Percentiles rank a stretch among this genome's conserved stretches.
Evolutionary conservation across 37 sponge, comb jelly and placozoan genomes (phyloP).

Genomic region (Ianthella basta): DNA sequence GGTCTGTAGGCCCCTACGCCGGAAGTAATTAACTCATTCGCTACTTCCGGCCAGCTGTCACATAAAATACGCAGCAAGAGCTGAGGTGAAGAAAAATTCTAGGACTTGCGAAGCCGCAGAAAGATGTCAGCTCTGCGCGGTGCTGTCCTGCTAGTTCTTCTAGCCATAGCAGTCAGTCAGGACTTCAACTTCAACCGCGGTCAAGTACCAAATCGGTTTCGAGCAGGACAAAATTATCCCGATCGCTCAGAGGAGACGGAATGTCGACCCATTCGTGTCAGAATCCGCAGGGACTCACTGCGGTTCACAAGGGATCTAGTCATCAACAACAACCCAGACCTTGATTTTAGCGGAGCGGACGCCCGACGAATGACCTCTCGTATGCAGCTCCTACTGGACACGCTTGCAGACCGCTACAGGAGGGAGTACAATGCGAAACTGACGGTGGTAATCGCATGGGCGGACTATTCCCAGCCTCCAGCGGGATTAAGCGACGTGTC

Average conservation of each 20-base stretch:
- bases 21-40: too few species aligned
- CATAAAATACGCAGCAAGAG: too few species aligned
- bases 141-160: not conserved
- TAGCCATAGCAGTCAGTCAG: not conserved
- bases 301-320: slow-evolving; percentile 58
- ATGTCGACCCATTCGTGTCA: slow-evolving; percentile 75
- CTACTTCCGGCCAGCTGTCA: too few species aligned
- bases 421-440: not conserved
- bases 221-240: slow-evolving; percentile 55
- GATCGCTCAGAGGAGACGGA: slow-evolving; percentile 58
- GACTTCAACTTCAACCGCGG: slow-evolving; percentile 45
- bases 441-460: slow-evolving; percentile 61
- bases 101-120: too few species aligned
- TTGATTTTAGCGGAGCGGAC: slow-evolving; percentile 48
- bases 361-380: slow-evolving; percentile 71
- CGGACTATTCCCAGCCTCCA: slow-evolving; percentile 22
- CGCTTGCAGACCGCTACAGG: slow-evolving; percentile 42
- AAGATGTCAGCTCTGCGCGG: too few species aligned
- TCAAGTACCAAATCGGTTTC: slow-evolving; percentile 42
- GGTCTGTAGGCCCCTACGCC: too few species aligned
- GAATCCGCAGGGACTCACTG: slow-evolving; percentile 62
- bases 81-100: too few species aligned
- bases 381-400: slow-evolving; percentile 46
- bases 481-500: slow-evolving; percentile 46
- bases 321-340: slow-evolving; percentile 33